Evolutionary conservation across 2,888 invertebrate species (phyloP), one percentile per base, ranked within the genome.

Genomic region (Chrysolina oricalcia): DNA sequence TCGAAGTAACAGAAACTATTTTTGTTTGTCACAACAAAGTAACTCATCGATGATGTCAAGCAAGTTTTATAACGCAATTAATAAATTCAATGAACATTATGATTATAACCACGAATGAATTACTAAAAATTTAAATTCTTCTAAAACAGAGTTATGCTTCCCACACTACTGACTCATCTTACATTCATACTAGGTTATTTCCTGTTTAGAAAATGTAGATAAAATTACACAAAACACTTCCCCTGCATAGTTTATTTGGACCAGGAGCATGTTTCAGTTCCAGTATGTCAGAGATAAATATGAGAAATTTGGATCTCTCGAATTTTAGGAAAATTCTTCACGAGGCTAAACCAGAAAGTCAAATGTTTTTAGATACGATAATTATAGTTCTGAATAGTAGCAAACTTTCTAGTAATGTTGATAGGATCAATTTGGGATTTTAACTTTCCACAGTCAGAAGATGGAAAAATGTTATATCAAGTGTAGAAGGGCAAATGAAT

Each of bases 121-220:
- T 68, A 68, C n/a, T 53, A 15, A 56, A 53, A 68, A 50, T 53
- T 68, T 19, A 41, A 40, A 68, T 53, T 53, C 53, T 53, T n/a
- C 67, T 19, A 68, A 68, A 68, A 53, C 59, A 68, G 10, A n/a
- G n/a, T 53, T 23, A 35, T 19, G 50, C 50, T n/a, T 68, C 68
- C 68, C 68, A 68, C 68, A 35, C 27, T 15, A 68, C 40, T 68
- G 67, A 68, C 48, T 68, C 68, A 68, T 68, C 68, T 68, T 9
- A 56, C 17, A 19, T 27, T 21, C 53, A 53, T 19, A 50, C 48
- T 68, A 68, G 68, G 50, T 68, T 50, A 68, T 41, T 50, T 53
- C 50, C 53, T 68, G 15, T 53, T 50, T 68, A 3, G 21, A 35
- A 50, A 68, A 40, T 53, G 35, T 17, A 68, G 11, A 65, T 65